Percentiles rank a stretch among this genome's conserved stretches.
These are phyloP conservation scores for Drosophila pseudoananassae DNA, from an alignment of 1,140 invertebrate species.

Conservation along the genomic window DNA sequence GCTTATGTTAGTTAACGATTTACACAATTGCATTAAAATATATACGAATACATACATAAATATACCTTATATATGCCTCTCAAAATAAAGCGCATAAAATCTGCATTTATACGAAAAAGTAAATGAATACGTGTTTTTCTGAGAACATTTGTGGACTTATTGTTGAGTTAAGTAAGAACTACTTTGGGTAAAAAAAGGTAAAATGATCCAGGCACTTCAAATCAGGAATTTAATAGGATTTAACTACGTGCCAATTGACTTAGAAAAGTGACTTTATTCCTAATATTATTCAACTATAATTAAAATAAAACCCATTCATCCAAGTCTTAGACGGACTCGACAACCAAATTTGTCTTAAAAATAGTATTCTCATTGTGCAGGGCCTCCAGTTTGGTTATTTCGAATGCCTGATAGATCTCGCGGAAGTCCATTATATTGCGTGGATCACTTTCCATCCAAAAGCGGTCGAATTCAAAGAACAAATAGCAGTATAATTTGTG, in stretches of 20 bases:
- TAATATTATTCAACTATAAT: neutral
- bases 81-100: conserved; percentile 75
- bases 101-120: conserved; percentile 66
- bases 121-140: neutral
- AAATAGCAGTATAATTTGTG: conserved; percentile 97
- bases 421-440: conserved; percentile 98
- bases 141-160: no score
- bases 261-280: neutral
- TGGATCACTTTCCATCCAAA: conserved; percentile 96
- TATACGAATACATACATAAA: conserved; percentile 44
- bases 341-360: conserved; percentile 79
- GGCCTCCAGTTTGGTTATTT: conserved; percentile 84
- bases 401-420: conserved; percentile 93
- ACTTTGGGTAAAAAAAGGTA: neutral
- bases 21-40: conserved; percentile 66
- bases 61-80: conserved; percentile 65
- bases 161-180: neutral
- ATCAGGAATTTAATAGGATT: no score
- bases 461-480: conserved; percentile 96
- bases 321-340: conserved; percentile 68
- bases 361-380: conserved; percentile 71
- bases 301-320: neutral
- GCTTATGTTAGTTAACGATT: conserved; percentile 36
- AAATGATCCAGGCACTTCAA: neutral
- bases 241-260: neutral